Evolutionary conservation across 2,113 vertebrate genomes (phyloP).

Genomic region (Lophius piscatorius): DNA sequence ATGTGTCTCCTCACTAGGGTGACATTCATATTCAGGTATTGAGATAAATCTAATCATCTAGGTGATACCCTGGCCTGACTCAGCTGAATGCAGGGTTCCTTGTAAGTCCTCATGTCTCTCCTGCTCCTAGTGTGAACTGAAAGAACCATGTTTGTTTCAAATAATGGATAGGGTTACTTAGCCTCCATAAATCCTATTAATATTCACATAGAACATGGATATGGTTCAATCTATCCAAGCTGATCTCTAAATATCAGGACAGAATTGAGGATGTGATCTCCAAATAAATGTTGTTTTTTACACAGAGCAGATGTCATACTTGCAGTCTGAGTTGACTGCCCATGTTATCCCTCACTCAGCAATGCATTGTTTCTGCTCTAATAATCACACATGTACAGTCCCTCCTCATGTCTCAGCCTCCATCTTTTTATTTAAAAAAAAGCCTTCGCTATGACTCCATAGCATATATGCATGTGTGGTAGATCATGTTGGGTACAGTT

Average conservation of each 20-base stretch:
- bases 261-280: not conserved
- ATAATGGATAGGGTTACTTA: too few species aligned
- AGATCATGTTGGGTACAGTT: not conserved
- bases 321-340: constrained; percentile 15
- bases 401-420: constrained; percentile 31
- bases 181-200: too few species aligned
- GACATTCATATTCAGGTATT: too few species aligned
- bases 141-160: too few species aligned
- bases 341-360: constrained; percentile 48
- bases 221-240: not conserved
- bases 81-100: too few species aligned
- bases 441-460: not conserved
- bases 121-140: too few species aligned
- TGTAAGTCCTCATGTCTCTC: too few species aligned
- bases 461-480: not conserved
- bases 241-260: constrained; percentile 6
- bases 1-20: too few species aligned
- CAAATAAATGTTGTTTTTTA: constrained; percentile 1
- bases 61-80: too few species aligned
- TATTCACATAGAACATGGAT: not conserved
- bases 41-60: too few species aligned
- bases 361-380: constrained; percentile 76
- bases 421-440: constrained; percentile 21
- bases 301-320: constrained; percentile 1
- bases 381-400: constrained; percentile 68